Evolutionary conservation across 2,888 invertebrate genomes (phyloP).

Genomic region (Ophion ventricosus): DNA sequence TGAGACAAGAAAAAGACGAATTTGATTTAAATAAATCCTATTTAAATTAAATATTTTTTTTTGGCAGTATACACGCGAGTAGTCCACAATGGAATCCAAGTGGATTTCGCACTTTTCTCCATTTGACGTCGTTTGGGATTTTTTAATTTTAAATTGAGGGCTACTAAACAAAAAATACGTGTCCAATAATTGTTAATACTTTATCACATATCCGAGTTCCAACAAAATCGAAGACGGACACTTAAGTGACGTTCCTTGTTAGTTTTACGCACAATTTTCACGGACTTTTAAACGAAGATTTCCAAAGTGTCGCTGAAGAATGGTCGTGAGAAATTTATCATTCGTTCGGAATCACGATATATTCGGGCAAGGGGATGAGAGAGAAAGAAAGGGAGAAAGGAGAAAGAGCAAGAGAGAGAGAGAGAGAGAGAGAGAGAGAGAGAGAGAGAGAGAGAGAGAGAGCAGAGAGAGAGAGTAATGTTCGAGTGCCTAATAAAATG

Average conservation of each 20-base stretch:
- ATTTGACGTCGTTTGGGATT: not conserved
- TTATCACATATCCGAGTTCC: no score
- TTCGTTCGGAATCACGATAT: not conserved
- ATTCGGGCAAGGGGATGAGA: not conserved
- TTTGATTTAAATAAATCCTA: no score
- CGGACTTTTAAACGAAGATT: not conserved
- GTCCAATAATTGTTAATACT: no score
- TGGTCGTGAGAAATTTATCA: not conserved
- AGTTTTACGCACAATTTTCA: not conserved
- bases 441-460: not conserved
- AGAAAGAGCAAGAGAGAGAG: no score
- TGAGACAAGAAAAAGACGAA: no score
- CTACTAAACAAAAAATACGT: no score
- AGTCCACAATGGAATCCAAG: no score
- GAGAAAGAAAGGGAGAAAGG: not conserved
- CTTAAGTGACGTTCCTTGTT: no score
- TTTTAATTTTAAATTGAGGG: not conserved
- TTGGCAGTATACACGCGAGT: no score
- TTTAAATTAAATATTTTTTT: no score
- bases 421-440: not conserved
- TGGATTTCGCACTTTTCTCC: no score
- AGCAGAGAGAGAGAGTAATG: not conserved
- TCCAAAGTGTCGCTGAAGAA: not conserved
- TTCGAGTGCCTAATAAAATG: conserved; percentile 22
- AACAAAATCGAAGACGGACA: no score